A percentile compares a stretch with the other conserved stretches of the same genome.
Conservation (phyloP, 92 coral and sea anemone genomes). For the Muricea muricata region DNA sequence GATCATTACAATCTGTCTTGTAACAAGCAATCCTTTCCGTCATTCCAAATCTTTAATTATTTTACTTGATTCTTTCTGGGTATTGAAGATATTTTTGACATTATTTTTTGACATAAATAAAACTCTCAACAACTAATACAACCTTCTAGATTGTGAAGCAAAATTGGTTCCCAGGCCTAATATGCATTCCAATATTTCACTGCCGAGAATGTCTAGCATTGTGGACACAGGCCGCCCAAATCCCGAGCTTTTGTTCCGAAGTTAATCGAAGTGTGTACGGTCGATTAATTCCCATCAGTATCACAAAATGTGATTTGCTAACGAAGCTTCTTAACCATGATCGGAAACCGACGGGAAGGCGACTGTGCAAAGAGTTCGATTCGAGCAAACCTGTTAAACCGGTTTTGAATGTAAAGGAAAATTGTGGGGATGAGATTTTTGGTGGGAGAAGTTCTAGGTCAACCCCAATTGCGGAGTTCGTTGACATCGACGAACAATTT, state of each 20-base stretch:
- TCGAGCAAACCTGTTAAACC: neutral
- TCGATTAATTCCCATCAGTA: conserved; percentile 14
- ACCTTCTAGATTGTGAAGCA: conserved; percentile 69
- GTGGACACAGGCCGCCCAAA: conserved; percentile 74
- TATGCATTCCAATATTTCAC: conserved; percentile 92
- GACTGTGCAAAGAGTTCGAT: neutral
- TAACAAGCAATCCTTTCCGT: no score
- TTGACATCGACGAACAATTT: conserved; percentile 4
- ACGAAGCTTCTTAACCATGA: neutral
- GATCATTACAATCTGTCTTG: no score
- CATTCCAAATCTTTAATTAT: no score
- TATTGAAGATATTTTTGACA: no score
- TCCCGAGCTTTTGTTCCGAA: conserved; percentile 52
- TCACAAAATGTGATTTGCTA: conserved; percentile 21
- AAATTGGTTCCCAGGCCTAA: conserved; percentile 78
- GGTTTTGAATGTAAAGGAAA: no score
- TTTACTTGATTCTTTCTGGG: no score
- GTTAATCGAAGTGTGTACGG: conserved; percentile 22
- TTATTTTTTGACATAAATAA: no score
- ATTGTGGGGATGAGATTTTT: neutral
- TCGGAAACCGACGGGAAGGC: neutral
- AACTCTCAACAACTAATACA: neutral
- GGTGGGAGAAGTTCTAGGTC: neutral
- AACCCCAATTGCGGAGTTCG: conserved; percentile 24
- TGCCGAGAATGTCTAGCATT: conserved; percentile 85